Percentiles rank a stretch among this genome's conserved stretches.
Conservation (phyloP, 2,888 invertebrate genomes). For the Rhodophaea formosa region DNA sequence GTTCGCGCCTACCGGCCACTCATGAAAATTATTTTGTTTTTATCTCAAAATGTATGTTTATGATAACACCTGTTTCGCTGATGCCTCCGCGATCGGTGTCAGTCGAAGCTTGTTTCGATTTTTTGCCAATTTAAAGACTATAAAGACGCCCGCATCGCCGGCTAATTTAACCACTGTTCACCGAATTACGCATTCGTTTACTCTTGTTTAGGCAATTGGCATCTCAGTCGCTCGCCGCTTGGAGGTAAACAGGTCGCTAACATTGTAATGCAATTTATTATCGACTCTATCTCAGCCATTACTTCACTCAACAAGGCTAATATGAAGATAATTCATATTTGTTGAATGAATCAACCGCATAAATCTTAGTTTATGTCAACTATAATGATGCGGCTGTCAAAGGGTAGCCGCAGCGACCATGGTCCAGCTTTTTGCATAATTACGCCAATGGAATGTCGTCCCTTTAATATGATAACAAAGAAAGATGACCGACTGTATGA, state of each 20-base stretch:
- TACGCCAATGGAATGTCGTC: conserved; percentile 72
- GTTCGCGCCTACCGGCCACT: conserved; percentile 79
- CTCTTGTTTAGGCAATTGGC: conserved; percentile 47
- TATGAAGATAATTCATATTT: conserved; percentile 62
- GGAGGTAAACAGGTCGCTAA: conserved; percentile 10
- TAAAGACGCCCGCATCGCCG: conserved; percentile 78
- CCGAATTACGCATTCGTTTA: conserved; percentile 71
- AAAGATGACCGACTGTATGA: conserved; percentile 74
- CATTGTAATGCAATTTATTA: conserved; percentile 6
- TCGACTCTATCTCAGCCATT: conserved; percentile 13
- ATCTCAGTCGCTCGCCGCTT: conserved; percentile 19
- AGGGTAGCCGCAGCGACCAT: conserved; percentile 70
- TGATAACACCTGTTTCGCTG: conserved; percentile 81
- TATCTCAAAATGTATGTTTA: conserved; percentile 81
- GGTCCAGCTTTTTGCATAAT: conserved; percentile 80
- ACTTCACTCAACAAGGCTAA: conserved; percentile 30
- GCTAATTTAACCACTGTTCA: conserved; percentile 79
- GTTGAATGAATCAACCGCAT: conserved; percentile 69
- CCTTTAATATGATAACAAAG: conserved; percentile 77
- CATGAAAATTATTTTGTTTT: conserved; percentile 81
- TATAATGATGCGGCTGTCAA: conserved; percentile 76
- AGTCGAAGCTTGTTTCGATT: conserved; percentile 73
- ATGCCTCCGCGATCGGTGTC: conserved; percentile 80
- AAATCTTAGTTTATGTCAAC: conserved; percentile 76
- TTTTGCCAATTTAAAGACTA: conserved; percentile 79